Percentiles rank a stretch among this genome's conserved stretches.
These are phyloP conservation scores for Porites cylindrica DNA, from an alignment of 92 coral and sea anemone genomes.

Conservation along the genomic window DNA sequence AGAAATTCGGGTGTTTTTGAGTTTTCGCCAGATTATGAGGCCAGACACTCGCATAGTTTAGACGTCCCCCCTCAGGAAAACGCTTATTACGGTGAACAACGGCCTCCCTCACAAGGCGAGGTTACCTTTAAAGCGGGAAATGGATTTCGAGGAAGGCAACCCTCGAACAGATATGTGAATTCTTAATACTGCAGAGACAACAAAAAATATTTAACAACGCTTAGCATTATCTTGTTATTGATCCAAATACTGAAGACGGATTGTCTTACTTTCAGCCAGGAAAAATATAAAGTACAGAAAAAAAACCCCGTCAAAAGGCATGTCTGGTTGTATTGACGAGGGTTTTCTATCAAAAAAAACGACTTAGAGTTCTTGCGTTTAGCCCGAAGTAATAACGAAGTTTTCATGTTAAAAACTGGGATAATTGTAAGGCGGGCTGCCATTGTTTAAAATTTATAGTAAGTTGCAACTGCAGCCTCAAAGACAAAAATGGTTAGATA, in stretches of 20 bases:
- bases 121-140: slow-evolving; percentile 19
- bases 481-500: no score
- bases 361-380: no score
- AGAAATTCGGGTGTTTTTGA: slow-evolving; percentile 79
- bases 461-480: no score
- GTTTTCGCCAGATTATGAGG: slow-evolving; percentile 52
- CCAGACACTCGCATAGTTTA: background rate
- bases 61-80: slow-evolving; percentile 13
- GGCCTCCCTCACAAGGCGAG: slow-evolving; percentile 18
- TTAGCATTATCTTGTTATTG: background rate
- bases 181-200: background rate
- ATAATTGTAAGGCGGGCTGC: no score
- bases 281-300: background rate
- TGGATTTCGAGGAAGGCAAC: slow-evolving; percentile 29
- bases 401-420: no score
- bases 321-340: no score
- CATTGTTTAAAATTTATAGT: no score
- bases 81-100: slow-evolving; percentile 29
- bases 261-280: background rate
- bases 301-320: no score
- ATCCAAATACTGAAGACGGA: background rate
- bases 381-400: no score
- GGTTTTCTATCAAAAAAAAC: no score
- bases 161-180: slow-evolving; percentile 47
- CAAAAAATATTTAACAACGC: background rate